Conservation (phyloP, 2,888 invertebrate genomes). For the Ophion obscuratus region DNA sequence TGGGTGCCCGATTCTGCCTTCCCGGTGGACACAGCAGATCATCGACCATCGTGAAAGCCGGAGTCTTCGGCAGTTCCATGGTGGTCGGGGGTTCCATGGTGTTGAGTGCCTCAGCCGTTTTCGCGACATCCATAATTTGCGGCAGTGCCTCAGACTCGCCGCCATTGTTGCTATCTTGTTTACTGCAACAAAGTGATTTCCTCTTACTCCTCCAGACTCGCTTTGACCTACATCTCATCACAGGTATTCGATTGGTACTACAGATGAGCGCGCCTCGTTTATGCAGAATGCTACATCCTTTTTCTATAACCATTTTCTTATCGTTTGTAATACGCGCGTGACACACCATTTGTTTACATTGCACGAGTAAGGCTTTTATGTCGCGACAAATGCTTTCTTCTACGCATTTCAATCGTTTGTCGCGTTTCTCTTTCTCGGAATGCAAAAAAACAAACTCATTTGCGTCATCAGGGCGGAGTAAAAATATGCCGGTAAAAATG, state of each 20-base stretch:
- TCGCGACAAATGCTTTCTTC: background rate
- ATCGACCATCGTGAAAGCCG: conserved; percentile 89
- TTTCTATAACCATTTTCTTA: background rate
- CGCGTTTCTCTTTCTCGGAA: background rate
- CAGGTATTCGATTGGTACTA: conserved; percentile 5
- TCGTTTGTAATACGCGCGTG: background rate
- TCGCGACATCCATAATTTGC: conserved; percentile 56
- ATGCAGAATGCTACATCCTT: background rate
- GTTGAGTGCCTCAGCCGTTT: conserved; percentile 76
- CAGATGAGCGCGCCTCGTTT: background rate
- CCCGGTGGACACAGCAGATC: conserved; percentile 93
- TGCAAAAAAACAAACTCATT: background rate
- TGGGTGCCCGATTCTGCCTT: conserved; percentile 90
- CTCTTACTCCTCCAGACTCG: background rate
- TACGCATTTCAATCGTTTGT: background rate
- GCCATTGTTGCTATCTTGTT: conserved; percentile 67
- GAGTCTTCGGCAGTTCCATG: conserved; percentile 79
- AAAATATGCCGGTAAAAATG: background rate
- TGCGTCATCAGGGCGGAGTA: too few species aligned
- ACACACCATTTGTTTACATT: background rate
- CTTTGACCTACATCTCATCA: background rate
- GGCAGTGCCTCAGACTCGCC: conserved; percentile 69
- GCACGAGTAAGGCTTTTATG: too few species aligned
- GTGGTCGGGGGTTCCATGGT: conserved; percentile 72
- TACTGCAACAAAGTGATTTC: conserved; percentile 67